Evolutionary conservation across 1,140 invertebrate species (phyloP), one percentile per base, ranked within the genome.

Genomic region (Drosophila takahashii): DNA sequence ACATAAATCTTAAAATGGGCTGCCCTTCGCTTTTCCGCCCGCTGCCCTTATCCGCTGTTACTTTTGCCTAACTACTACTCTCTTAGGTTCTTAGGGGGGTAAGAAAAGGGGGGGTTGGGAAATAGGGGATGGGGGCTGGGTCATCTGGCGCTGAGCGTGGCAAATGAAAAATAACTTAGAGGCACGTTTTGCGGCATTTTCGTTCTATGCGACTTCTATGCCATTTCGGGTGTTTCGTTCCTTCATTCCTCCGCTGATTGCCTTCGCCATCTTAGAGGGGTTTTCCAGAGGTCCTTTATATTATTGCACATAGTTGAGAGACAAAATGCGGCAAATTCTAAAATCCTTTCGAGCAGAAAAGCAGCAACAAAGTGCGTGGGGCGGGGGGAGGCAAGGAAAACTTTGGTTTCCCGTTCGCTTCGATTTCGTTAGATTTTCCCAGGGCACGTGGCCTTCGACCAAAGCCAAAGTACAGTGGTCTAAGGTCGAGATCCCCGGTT

Each of bases 1-100:
- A 91, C 81, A 91, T 91, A 91, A 91, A 91, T 91, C 90, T 91
- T 84, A 85, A 91, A 91, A 91, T 83, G 69, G 62, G 69, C 78
- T 79, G 54, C 67, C 51, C 37, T 36, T 32, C 22, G 66, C 67
- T 34, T 34, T n/a, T 18, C 48, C 10, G 44, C 36, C 29, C 47
- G 27, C 15, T 42, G 13, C 48, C 39, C 8, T 27, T 15, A 10
- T 34, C 45, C 18, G 15, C 34, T 27, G 32, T 27, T 72, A 37
- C 70, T 42, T 45, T 60, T 69, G 65, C 76, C 62, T 83, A 87
- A 86, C 79, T 81, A 81, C 83, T 83, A 15, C n/a, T n/a, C 41
- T 44, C 41, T 44, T 44, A 44, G 15, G 16, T 27, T 70, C 67
- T 62, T 79, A 76, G 69, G 79, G 67, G 60, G 67, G 48, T 39